These are phyloP conservation scores for Gymnopithys bicolor DNA, from an alignment of 2,797 vertebrate species.

Conservation along the genomic window DNA sequence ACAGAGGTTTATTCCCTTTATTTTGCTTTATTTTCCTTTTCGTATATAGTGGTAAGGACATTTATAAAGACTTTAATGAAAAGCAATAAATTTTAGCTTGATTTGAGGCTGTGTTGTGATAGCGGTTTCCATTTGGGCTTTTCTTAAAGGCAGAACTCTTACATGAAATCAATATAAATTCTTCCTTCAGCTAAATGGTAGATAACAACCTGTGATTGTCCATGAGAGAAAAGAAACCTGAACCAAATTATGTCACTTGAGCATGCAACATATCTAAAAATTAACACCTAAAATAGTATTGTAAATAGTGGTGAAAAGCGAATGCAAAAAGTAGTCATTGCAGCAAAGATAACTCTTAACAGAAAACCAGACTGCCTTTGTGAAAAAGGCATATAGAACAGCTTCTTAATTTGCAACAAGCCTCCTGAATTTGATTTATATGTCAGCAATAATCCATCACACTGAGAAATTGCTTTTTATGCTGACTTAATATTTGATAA, in stretches of 20 bases:
- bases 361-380: not conserved
- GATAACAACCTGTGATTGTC: not conserved
- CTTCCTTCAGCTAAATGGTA: not conserved
- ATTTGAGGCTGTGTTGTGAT: not conserved
- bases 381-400: not conserved
- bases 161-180: not conserved
- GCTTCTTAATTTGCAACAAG: slow-evolving; percentile 1
- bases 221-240: not conserved
- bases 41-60: not conserved
- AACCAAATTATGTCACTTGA: not conserved
- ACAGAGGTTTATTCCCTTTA: not conserved
- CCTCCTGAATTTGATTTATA: not conserved
- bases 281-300: not conserved
- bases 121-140: not conserved
- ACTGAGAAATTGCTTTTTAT: slow-evolving; percentile 26
- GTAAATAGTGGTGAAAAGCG: not conserved
- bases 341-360: not conserved
- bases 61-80: slow-evolving; percentile 9
- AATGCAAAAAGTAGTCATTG: not conserved
- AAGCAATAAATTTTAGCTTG: not conserved
- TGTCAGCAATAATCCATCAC: slow-evolving; percentile 8
- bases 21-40: not conserved
- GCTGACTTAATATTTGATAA: slow-evolving; percentile 21
- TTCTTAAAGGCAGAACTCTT: not conserved
- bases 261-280: not conserved